Evolutionary conservation across 2,797 vertebrate genomes (phyloP).

Genomic region (Sphenopsis melanotis): DNA sequence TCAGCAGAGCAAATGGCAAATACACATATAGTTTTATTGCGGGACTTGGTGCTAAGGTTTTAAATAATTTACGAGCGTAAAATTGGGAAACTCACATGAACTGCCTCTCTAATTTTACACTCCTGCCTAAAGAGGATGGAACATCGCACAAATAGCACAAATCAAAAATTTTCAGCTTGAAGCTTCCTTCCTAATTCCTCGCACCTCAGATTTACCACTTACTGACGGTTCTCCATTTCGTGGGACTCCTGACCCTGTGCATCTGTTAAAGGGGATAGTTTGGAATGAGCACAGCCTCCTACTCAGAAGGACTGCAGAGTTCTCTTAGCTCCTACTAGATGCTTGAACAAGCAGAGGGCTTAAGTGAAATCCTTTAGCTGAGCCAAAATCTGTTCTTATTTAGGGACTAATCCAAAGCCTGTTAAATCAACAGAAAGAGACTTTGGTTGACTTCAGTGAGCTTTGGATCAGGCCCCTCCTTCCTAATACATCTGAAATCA

Average conservation of each 20-base stretch:
- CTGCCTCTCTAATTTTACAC: slow-evolving; percentile 37
- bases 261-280: slow-evolving; percentile 55
- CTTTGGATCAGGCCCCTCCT: slow-evolving; percentile 47
- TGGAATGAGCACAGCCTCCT: slow-evolving; percentile 36
- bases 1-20: background rate
- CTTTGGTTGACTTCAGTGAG: slow-evolving; percentile 60
- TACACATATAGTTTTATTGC: background rate
- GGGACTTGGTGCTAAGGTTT: background rate
- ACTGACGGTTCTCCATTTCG: background rate
- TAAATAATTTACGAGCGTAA: slow-evolving; percentile 40
- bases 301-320: slow-evolving; percentile 25
- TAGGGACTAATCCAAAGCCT: slow-evolving; percentile 64
- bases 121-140: slow-evolving; percentile 21
- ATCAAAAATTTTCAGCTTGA: slow-evolving; percentile 21
- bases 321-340: slow-evolving; percentile 53
- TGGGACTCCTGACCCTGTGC: slow-evolving; percentile 22
- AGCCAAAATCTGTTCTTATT: slow-evolving; percentile 67
- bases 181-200: slow-evolving; percentile 33
- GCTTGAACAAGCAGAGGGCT: slow-evolving; percentile 55
- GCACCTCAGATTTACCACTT: slow-evolving; percentile 20
- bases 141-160: slow-evolving; percentile 14
- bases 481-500: slow-evolving; percentile 58
- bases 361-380: slow-evolving; percentile 65
- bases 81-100: slow-evolving; percentile 32
- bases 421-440: slow-evolving; percentile 68